Conservation (phyloP, 2,888 invertebrate species). For the Cryptus armator region DNA sequence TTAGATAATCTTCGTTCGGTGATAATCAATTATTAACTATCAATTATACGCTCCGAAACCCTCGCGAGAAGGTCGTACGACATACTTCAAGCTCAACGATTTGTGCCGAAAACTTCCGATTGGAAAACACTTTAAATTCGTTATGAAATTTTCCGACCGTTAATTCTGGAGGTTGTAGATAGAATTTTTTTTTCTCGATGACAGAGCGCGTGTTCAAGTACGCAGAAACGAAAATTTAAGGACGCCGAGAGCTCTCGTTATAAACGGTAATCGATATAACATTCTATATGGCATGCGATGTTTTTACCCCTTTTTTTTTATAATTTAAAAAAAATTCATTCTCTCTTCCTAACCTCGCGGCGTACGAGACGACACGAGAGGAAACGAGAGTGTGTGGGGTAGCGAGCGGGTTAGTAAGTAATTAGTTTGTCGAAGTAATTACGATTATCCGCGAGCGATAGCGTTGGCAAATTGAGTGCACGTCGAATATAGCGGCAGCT, state of each 20-base stretch:
- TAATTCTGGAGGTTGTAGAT: background rate
- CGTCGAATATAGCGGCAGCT: constrained; percentile 3
- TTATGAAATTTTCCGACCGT: background rate
- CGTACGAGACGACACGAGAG: constrained; percentile 5
- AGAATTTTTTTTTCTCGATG: no score
- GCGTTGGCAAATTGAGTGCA: constrained; percentile 61
- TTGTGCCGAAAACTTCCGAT: background rate
- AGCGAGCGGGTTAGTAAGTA: constrained; percentile 43
- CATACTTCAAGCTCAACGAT: background rate
- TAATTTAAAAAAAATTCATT: background rate
- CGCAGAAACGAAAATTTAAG: background rate
- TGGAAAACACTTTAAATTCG: background rate
- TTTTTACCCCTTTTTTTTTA: constrained; percentile 17
- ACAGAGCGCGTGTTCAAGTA: background rate
- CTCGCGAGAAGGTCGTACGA: constrained; percentile 24
- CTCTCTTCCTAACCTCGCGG: constrained; percentile 11
- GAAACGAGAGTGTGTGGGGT: background rate
- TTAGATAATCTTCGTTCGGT: constrained; percentile 18
- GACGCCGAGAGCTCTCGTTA: background rate
- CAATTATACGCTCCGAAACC: constrained; percentile 53
- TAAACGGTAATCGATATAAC: background rate
- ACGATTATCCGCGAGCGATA: constrained; percentile 67
- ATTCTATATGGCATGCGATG: background rate
- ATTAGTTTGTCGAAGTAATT: constrained; percentile 71
- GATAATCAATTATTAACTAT: constrained; percentile 60